Evolutionary conservation across 2,797 vertebrate genomes (phyloP), one percentile per base, ranked within the genome.

Genomic region (Coregonus ussuriensis): DNA sequence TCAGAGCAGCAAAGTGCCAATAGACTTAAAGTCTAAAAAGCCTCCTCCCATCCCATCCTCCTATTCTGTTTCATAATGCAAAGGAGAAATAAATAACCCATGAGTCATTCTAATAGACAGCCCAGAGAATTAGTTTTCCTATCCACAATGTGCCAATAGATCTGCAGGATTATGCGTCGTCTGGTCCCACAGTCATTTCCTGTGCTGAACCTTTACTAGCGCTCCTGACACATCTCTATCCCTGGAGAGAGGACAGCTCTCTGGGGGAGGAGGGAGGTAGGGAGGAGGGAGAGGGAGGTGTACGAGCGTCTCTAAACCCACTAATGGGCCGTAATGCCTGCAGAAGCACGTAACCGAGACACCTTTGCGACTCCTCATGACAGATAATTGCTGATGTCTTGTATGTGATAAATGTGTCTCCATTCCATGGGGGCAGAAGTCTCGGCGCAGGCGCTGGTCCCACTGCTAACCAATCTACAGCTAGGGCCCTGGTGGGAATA

Each of bases 331-430:
- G 86, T 93, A 93, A 94, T 94, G 88, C 87, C 88, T 91, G 85
- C 86, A 84, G 87, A 91, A 86, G 86, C 91, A 92, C 81, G 84
- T 86, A 91, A 89, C 88, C 83, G 77, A 91, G 92, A 90, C 89
- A 89, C 80, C 85, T 87, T 82, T 75, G 84, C 85, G 87, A 87
- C 90, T 87, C 86, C 86, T 84, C 84, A 78, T 93, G 92, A 92
- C 89, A 90, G 90, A 91, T 93, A 94, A 94, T 92, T 91, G 90
- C 91, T 77, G 90, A 91, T 91, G 88, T 91, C 90, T 86, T 80
- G 79, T 82, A 88, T 71, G 85, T 92, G 90, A 93, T 92, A 82
- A 93, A 94, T 92, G 92, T 84, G 79, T 82, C 84, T 90, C 86
- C 78, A 80, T 88, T 91, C 83, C 78, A 82, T 82, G 88, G 91